Conservation (phyloP, 2,797 vertebrate genomes). For the Enoplosus armatus region DNA sequence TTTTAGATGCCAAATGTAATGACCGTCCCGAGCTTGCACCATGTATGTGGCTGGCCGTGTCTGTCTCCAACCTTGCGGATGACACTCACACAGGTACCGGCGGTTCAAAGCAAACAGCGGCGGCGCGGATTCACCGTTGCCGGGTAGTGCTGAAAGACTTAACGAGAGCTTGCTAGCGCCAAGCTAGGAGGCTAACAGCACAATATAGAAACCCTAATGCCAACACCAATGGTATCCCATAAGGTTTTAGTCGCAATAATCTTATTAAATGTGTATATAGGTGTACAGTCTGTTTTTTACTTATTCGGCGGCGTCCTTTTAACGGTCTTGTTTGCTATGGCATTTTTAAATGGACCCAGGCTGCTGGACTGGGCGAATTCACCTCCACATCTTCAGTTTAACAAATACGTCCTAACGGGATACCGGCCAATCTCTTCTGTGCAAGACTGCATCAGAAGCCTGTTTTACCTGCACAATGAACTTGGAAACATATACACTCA, state of each 20-base stretch:
- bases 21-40: conserved; percentile 61
- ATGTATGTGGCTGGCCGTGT: conserved; percentile 75
- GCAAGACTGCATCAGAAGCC: conserved; percentile 91
- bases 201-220: conserved; percentile 41
- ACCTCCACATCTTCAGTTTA: conserved; percentile 94
- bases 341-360: conserved; percentile 90
- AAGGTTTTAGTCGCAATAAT: conserved; percentile 81
- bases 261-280: conserved; percentile 79
- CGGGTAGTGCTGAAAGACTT: conserved; percentile 55
- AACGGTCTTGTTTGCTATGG: conserved; percentile 85
- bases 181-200: conserved; percentile 71
- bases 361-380: conserved; percentile 94
- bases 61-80: conserved; percentile 80
- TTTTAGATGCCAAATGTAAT: conserved; percentile 65
- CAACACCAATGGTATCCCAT: conserved; percentile 77
- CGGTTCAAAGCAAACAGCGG: conserved; percentile 60
- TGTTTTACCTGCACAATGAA: conserved; percentile 96
- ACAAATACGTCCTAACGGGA: conserved; percentile 93
- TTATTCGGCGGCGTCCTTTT: conserved; percentile 80
- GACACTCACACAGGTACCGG: conserved; percentile 73
- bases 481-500: conserved; percentile 97
- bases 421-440: conserved; percentile 92
- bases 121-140: conserved; percentile 59
- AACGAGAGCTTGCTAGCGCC: conserved; percentile 52
- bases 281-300: conserved; percentile 79